A percentile compares a stretch with the other conserved stretches of the same genome.
Evolutionary conservation across 2,797 vertebrate species (phyloP).

Genomic region (Xenopus petersii): DNA sequence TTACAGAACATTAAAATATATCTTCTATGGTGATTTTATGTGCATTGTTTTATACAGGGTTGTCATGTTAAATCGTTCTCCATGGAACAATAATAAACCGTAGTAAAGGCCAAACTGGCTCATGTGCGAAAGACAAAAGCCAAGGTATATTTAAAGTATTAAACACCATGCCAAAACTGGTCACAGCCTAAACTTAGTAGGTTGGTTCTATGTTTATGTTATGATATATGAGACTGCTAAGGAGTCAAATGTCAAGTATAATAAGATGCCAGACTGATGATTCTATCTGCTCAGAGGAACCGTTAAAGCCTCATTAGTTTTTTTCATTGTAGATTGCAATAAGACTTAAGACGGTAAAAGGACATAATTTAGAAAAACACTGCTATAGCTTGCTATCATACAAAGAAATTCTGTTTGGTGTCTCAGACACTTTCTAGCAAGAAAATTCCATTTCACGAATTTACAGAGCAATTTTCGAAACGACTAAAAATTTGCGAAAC

Average conservation of each 20-base stretch:
- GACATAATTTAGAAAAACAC: conserved; percentile 43
- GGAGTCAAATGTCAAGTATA: conserved; percentile 45
- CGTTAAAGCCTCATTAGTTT: conserved; percentile 47
- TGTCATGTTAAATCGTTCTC: conserved; percentile 16
- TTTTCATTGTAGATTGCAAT: conserved; percentile 32
- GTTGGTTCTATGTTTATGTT: conserved; percentile 42
- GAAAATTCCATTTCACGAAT: too few relatives aligned
- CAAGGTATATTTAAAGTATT: conserved; percentile 45
- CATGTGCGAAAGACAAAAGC: conserved; percentile 26
- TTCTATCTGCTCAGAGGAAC: conserved; percentile 46
- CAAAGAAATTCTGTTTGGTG: conserved; percentile 19
- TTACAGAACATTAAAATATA: background rate
- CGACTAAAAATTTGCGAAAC: too few relatives aligned
- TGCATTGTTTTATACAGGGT: background rate
- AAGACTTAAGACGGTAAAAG: conserved; percentile 47
- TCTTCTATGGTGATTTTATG: background rate
- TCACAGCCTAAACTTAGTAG: conserved; percentile 44
- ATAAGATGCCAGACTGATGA: conserved; percentile 46
- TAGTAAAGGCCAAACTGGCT: conserved; percentile 27
- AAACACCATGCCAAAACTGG: conserved; percentile 36
- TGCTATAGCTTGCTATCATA: background rate
- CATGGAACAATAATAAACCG: conserved; percentile 16
- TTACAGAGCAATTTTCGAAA: too few relatives aligned
- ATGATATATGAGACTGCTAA: conserved; percentile 40
- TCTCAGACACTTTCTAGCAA: conserved; percentile 17